Conservation (phyloP, 2,113 vertebrate species). For the Merops nubicus region DNA sequence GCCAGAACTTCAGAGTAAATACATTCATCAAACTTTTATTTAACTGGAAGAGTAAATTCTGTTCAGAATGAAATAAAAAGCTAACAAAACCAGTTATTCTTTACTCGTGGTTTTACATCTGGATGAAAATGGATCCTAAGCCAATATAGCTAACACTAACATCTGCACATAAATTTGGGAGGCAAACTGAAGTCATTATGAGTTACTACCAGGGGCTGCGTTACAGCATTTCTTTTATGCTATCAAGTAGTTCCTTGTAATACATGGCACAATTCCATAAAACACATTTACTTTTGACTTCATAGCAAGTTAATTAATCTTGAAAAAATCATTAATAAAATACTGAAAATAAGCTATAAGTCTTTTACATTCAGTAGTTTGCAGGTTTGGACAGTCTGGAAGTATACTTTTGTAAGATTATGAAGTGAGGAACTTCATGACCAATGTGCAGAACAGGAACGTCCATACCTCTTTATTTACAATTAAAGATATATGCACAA, state of each 20-base stretch:
- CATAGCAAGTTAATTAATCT: not conserved
- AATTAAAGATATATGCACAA: rapidly evolving
- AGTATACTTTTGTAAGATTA: not conserved
- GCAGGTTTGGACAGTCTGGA: not conserved
- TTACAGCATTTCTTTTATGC: not conserved
- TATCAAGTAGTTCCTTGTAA: not conserved
- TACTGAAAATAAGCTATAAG: not conserved
- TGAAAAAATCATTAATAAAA: not conserved
- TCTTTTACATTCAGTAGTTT: not conserved
- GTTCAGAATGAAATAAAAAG: not conserved
- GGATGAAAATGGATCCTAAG: not conserved
- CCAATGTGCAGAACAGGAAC: not conserved
- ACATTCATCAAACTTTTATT: not conserved
- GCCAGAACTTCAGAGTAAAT: not conserved
- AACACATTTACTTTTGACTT: not conserved
- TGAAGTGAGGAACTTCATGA: not conserved
- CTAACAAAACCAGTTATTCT: not conserved
- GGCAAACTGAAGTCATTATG: not conserved
- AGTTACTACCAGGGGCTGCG: not conserved
- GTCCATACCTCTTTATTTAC: no score
- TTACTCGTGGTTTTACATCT: not conserved
- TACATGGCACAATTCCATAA: not conserved
- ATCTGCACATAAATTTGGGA: not conserved
- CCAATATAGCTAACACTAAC: not conserved
- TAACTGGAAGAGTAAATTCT: not conserved